Percentiles rank a stretch among this genome's conserved stretches.
Evolutionary conservation across 2,888 invertebrate species (phyloP).

Genomic region (Zhuqinia jingwanae): DNA sequence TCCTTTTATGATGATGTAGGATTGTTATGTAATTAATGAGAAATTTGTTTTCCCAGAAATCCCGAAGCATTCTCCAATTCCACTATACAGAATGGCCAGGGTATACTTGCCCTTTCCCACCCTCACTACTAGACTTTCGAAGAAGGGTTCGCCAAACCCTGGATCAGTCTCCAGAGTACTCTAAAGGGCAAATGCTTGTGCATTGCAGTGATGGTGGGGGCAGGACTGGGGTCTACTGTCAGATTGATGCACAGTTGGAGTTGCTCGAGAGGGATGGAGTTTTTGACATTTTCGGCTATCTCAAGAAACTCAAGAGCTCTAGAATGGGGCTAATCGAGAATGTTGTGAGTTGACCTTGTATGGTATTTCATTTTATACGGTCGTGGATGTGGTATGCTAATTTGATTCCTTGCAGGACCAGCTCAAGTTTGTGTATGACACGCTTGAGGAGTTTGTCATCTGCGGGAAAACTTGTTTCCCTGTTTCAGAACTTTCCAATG

Average conservation of each 20-base stretch:
- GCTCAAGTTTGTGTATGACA: constrained; percentile 98
- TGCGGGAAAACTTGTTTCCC: constrained; percentile 98
- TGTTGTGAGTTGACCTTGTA: constrained; percentile 87
- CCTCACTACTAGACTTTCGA: constrained; percentile 96
- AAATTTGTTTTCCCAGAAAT: constrained; percentile 39
- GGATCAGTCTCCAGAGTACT: constrained; percentile 84
- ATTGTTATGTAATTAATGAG: too few species aligned
- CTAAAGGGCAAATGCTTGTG: constrained; percentile 93
- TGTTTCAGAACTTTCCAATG: constrained; percentile 93
- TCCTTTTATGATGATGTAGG: too few species aligned
- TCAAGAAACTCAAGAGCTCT: constrained; percentile 94
- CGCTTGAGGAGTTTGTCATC: constrained; percentile 93
- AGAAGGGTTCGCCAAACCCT: constrained; percentile 94
- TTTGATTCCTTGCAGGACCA: constrained; percentile 92
- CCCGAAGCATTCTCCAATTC: constrained; percentile 86
- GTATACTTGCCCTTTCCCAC: constrained; percentile 97
- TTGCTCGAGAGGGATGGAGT: constrained; percentile 94
- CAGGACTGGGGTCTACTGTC: constrained; percentile 96
- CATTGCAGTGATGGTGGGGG: constrained; percentile 99
- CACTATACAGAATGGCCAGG: constrained; percentile 99
- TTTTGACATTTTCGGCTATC: constrained; percentile 95
- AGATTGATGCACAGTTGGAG: constrained; percentile 97
- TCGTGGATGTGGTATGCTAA: too few species aligned
- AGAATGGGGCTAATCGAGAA: constrained; percentile 95
- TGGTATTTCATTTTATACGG: too few species aligned